phyloP scores from a whole-genome alignment of 1,140 invertebrate genomes.

The Temnothorax longispinosus region DNA sequence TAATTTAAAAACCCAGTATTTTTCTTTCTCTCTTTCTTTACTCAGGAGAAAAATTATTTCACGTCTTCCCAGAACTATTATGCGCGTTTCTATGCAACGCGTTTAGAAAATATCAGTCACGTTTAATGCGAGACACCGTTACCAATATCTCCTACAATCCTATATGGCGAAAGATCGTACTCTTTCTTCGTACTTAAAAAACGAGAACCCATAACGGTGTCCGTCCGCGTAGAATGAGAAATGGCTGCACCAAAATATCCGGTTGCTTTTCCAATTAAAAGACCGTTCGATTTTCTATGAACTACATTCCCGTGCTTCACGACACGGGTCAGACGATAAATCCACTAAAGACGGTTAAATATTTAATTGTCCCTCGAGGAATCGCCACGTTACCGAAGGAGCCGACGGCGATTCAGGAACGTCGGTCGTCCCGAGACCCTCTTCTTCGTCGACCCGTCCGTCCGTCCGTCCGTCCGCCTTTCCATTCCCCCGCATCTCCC shows the following conservation, averaged over 20 bases:
- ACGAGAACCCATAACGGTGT: slow-evolving; percentile 2
- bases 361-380: slow-evolving; percentile 72
- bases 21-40: background rate
- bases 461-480: background rate
- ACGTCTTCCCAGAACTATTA: background rate
- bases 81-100: background rate
- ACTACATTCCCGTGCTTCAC: slow-evolving; percentile 5
- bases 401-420: slow-evolving; percentile 48
- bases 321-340: slow-evolving; percentile 60
- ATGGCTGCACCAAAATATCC: slow-evolving; percentile 14
- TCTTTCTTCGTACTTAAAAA: slow-evolving; percentile 33
- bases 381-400: slow-evolving; percentile 42
- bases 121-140: slow-evolving; percentile 27
- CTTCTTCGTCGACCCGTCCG: slow-evolving; percentile 55
- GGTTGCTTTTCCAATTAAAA: slow-evolving; percentile 58
- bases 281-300: slow-evolving; percentile 40
- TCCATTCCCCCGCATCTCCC: background rate
- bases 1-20: background rate
- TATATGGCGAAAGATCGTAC: background rate
- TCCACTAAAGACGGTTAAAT: slow-evolving; percentile 75
- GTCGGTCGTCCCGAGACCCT: slow-evolving; percentile 59
- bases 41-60: background rate
- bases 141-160: slow-evolving; percentile 23
- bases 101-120: slow-evolving; percentile 28
- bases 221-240: background rate